Evolutionary conservation across 2,797 vertebrate species (phyloP).

Genomic region (Pseudochaenichthys georgianus): DNA sequence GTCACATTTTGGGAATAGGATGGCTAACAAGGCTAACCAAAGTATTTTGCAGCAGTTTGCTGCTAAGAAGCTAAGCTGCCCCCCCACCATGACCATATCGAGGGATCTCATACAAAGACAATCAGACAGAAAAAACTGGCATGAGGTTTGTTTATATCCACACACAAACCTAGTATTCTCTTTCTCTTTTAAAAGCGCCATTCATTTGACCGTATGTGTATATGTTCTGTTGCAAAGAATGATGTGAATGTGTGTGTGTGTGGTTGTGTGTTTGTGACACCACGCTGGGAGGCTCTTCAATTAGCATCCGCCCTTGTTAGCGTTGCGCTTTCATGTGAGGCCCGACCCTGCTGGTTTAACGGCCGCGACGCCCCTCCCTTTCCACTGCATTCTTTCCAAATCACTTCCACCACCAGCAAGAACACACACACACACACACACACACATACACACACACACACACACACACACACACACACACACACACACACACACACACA

Average conservation of each 20-base stretch:
- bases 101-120: neutral
- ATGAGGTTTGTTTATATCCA: neutral
- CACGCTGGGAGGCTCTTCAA: constrained; percentile 79
- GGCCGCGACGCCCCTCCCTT: constrained; percentile 65
- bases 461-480: too few relatives aligned
- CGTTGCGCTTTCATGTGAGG: constrained; percentile 79
- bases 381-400: constrained; percentile 87
- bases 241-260: constrained; percentile 14
- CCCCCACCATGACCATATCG: neutral
- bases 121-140: too few relatives aligned
- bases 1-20: constrained; percentile 14
- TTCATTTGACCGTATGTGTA: neutral
- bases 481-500: constrained; percentile 38
- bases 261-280: constrained; percentile 50
- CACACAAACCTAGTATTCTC: neutral
- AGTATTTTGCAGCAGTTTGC: neutral
- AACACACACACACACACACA: constrained; percentile 2
- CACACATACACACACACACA: too few relatives aligned
- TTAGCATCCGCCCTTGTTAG: constrained; percentile 84
- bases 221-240: neutral
- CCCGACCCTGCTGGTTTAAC: constrained; percentile 82
- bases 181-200: neutral
- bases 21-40: constrained; percentile 12
- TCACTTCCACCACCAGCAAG: constrained; percentile 80
- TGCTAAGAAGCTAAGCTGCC: neutral